Evolutionary conservation across 2,888 invertebrate genomes (phyloP).

Genomic region (Perithous albicinctus): DNA sequence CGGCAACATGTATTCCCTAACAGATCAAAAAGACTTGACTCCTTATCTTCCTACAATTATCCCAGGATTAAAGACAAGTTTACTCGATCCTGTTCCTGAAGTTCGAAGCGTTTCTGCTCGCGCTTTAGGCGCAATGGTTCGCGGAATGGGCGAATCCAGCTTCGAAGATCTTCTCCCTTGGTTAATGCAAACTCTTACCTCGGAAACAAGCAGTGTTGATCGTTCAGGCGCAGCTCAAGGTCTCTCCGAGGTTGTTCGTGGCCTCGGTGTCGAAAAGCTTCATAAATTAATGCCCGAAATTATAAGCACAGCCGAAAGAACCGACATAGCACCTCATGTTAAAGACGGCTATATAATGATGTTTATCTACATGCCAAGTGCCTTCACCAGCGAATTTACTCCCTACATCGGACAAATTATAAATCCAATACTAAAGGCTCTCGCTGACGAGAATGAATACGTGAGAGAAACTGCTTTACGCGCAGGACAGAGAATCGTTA

Average conservation of each 20-base stretch:
- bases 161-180: conserved; percentile 98
- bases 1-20: conserved; percentile 99
- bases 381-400: conserved; percentile 97
- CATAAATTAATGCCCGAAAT: conserved; percentile 99
- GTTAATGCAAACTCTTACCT: conserved; percentile 99
- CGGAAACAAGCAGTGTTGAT: conserved; percentile 97
- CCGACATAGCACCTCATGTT: conserved; percentile 97
- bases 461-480: conserved; percentile 98
- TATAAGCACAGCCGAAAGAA: conserved; percentile 96
- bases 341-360: conserved; percentile 99
- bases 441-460: conserved; percentile 99
- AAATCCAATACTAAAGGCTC: conserved; percentile 97
- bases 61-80: conserved; percentile 97
- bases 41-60: conserved; percentile 98
- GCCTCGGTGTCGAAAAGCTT: conserved; percentile 97
- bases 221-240: conserved; percentile 98
- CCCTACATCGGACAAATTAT: conserved; percentile 98
- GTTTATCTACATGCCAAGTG: conserved; percentile 99
- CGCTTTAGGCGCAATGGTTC: conserved; percentile 98
- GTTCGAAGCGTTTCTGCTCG: conserved; percentile 97
- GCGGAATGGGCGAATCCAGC: conserved; percentile 98
- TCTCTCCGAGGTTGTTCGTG: conserved; percentile 98
- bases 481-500: conserved; percentile 98
- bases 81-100: conserved; percentile 99
- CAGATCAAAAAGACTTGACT: conserved; percentile 98